Evolutionary conservation across 2,797 vertebrate genomes (phyloP).

Genomic region (Pteronotus mesoamericanus): DNA sequence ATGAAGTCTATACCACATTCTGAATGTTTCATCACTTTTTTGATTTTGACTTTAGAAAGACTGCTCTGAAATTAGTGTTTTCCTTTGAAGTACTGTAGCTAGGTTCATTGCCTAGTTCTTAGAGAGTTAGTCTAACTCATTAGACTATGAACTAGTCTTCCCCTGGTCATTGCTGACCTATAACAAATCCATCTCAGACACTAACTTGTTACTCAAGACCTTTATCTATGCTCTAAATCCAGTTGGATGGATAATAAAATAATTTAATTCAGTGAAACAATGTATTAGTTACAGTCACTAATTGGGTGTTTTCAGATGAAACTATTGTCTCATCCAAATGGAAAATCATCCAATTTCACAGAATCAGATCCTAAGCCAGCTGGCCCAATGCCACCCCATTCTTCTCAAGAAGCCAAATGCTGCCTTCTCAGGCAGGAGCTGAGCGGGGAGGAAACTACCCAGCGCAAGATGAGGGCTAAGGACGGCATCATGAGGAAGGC

Average conservation of each 20-base stretch:
- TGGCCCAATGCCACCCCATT: not conserved
- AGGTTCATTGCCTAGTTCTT: not conserved
- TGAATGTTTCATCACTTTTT: not conserved
- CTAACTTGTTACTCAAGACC: not conserved
- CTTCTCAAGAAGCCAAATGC: not conserved
- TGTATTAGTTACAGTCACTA: not conserved
- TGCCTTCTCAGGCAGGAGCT: not conserved
- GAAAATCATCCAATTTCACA: not conserved
- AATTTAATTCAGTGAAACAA: constrained; percentile 1
- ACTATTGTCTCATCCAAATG: not conserved
- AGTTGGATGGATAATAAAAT: not conserved
- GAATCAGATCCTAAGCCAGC: not conserved
- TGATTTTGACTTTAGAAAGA: not conserved
- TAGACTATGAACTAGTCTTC: not conserved
- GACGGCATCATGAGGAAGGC: not conserved
- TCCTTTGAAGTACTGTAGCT: not conserved
- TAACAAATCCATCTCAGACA: not conserved
- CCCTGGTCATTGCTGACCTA: not conserved
- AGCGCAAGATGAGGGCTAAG: not conserved
- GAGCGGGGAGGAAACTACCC: not conserved
- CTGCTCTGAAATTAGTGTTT: not conserved
- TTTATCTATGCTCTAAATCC: not conserved
- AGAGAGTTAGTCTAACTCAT: not conserved
- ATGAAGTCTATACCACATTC: not conserved
- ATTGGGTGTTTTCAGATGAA: constrained; percentile 22